These are phyloP conservation scores for Ascaphus truei DNA, from an alignment of 2,113 vertebrate genomes.

Conservation along the genomic window DNA sequence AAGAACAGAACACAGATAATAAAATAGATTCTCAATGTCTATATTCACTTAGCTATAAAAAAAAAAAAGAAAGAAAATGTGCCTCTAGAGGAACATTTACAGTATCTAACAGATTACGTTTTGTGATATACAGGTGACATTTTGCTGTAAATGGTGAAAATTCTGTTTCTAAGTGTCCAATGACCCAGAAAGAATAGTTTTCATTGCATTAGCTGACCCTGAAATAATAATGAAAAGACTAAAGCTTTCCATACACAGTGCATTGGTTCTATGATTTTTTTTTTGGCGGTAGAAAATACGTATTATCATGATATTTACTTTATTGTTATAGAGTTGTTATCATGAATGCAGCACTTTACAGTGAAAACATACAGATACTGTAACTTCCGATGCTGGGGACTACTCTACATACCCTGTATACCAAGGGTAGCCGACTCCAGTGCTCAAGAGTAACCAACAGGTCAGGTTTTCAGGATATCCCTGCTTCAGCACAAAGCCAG, in stretches of 20 bases:
- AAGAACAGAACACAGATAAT: not conserved
- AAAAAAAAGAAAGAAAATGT: not conserved
- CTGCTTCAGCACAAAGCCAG: too few relatives aligned
- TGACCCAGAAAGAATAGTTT: not conserved
- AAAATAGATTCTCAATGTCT: not conserved
- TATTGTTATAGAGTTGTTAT: too few relatives aligned
- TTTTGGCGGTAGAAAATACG: too few relatives aligned
- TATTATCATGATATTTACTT: too few relatives aligned
- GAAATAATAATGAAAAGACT: slow-evolving; percentile 5
- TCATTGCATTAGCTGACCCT: slow-evolving; percentile 6
- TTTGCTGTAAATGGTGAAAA: not conserved
- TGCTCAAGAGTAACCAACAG: too few relatives aligned
- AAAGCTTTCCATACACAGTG: not conserved
- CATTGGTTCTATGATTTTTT: too few relatives aligned
- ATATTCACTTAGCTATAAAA: slow-evolving; percentile 1
- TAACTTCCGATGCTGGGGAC: too few relatives aligned
- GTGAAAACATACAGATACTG: too few relatives aligned
- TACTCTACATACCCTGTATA: too few relatives aligned
- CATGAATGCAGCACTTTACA: too few relatives aligned
- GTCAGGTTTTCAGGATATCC: too few relatives aligned
- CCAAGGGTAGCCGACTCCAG: too few relatives aligned
- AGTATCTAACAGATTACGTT: not conserved
- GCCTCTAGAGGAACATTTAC: not conserved
- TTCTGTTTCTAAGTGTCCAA: not conserved
- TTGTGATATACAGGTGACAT: slow-evolving; percentile 12